phyloP scores from a whole-genome alignment of 1,140 invertebrate genomes.

The Aphidius gifuensis region DNA sequence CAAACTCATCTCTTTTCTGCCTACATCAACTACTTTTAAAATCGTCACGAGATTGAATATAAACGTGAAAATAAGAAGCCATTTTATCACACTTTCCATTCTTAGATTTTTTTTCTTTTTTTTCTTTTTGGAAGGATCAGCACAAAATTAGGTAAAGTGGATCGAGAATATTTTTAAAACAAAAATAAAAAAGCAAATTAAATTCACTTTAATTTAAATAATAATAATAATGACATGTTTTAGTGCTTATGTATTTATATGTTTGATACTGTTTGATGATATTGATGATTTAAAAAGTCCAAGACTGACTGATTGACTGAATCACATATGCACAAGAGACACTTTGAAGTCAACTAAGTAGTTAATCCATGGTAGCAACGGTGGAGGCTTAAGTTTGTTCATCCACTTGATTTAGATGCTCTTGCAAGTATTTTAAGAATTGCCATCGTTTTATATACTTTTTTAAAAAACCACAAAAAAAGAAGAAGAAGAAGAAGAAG shows the following conservation, averaged over 20 bases:
- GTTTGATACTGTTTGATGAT: too few relatives aligned
- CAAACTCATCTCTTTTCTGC: slow-evolving; percentile 33
- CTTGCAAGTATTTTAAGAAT: slow-evolving; percentile 54
- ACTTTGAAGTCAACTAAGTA: slow-evolving; percentile 51
- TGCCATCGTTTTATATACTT: slow-evolving; percentile 31
- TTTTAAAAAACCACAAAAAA: slow-evolving; percentile 1
- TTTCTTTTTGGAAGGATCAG: slow-evolving; percentile 49
- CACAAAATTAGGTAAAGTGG: slow-evolving; percentile 27
- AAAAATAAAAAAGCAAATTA: too few relatives aligned
- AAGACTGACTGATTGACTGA: slow-evolving; percentile 27
- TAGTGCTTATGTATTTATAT: too few relatives aligned
- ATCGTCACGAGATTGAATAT: slow-evolving; percentile 46
- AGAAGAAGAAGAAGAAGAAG: slow-evolving; percentile 17
- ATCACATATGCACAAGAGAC: slow-evolving; percentile 44
- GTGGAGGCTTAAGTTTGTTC: slow-evolving; percentile 42
- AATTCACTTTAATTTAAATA: too few relatives aligned
- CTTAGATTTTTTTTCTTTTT: slow-evolving; percentile 41
- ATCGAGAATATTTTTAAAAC: neutral
- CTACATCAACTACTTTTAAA: slow-evolving; percentile 26
- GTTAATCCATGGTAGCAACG: slow-evolving; percentile 52
- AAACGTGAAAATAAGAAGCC: slow-evolving; percentile 55
- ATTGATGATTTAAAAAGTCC: too few relatives aligned
- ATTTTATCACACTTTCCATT: slow-evolving; percentile 49
- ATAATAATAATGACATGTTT: too few relatives aligned
- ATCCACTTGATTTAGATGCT: slow-evolving; percentile 52